Evolutionary conservation across 2,888 invertebrate species (phyloP).

Genomic region (Entomobrya proxima): DNA sequence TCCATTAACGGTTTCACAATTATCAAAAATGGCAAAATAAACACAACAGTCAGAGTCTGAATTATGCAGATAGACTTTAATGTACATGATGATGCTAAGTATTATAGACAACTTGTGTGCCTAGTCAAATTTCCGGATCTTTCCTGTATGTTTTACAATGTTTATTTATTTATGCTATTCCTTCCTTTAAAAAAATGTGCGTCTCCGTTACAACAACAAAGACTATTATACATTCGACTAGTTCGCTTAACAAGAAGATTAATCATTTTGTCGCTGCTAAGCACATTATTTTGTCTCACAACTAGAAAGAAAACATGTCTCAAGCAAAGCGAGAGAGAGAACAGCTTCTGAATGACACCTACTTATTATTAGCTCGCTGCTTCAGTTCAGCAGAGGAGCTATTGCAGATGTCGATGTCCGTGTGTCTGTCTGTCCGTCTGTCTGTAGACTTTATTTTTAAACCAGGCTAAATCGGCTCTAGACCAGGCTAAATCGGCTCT

Average conservation of each 20-base stretch:
- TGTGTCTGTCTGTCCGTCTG: too few relatives aligned
- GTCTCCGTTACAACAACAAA: not conserved
- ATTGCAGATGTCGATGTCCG: too few relatives aligned
- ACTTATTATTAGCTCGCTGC: constrained; percentile 34
- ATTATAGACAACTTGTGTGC: too few relatives aligned
- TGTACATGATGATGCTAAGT: not conserved
- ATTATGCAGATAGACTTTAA: not conserved
- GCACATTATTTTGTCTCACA: not conserved
- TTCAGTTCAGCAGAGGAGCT: too few relatives aligned
- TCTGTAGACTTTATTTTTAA: too few relatives aligned
- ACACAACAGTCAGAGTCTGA: not conserved
- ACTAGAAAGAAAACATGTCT: not conserved
- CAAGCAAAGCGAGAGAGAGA: not conserved
- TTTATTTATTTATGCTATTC: too few relatives aligned
- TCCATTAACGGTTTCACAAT: not conserved
- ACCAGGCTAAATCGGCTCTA: too few relatives aligned
- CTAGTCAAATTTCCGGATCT: too few relatives aligned
- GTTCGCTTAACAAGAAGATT: constrained; percentile 7
- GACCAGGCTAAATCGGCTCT: too few relatives aligned
- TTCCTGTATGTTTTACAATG: too few relatives aligned
- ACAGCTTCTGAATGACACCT: constrained; percentile 19
- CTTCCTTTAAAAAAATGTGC: too few relatives aligned
- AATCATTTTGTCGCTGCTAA: constrained; percentile 6
- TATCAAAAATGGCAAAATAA: not conserved
- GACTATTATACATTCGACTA: not conserved